Evolutionary conservation across 2,888 invertebrate genomes (phyloP), one percentile per base, ranked within the genome.

Genomic region (Caenorhabditis plicata): DNA sequence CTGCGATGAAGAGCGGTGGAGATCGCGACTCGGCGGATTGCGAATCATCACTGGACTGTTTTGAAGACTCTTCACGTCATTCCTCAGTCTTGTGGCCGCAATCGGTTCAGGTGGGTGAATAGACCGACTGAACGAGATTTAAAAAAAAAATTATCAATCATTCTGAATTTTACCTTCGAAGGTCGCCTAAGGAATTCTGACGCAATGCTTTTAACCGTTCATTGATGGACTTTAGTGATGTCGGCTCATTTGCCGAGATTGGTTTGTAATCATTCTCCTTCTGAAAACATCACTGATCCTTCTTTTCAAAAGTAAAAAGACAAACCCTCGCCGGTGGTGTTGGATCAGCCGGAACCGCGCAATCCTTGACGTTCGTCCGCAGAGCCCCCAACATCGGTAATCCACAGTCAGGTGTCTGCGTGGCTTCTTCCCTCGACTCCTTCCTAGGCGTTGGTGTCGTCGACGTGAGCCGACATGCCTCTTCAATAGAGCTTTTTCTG

Each of bases 401-500:
- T 1, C 52, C 60, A 43, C 54, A 50, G 38, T 63, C 66, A 4
- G 55, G 36, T 0, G 68, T 68, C 36, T 68, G 68, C 11, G 68
- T 68, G 4, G 68, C 68, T 23, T 68, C 68, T 32, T 68, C 68
- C 11, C 56, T 17, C 8, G 68, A 68, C 33, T 68, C 64, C 25
- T 68, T 68, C 19, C 68, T 43, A 5, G 58, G 47, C 2, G 61
- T 51, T 13, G 61, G 53, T 1, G 60, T 53, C 1, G 15, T 2
- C 0, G 60, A 50, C 1, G 15, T 2, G 48, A 41, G 5, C 53
- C 42, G 19, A 45, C 52, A 15, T 36, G 52, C 61, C 27, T 61
- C 61, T 48, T 61, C 61, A 5, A 61, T 31, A 0, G 61, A 61
- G 11, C 42, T 55, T 27, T 61, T 61, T 1, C 57, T 36, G 22